Conservation (phyloP, 2,113 vertebrate genomes). For the Callaeas wilsoni region DNA sequence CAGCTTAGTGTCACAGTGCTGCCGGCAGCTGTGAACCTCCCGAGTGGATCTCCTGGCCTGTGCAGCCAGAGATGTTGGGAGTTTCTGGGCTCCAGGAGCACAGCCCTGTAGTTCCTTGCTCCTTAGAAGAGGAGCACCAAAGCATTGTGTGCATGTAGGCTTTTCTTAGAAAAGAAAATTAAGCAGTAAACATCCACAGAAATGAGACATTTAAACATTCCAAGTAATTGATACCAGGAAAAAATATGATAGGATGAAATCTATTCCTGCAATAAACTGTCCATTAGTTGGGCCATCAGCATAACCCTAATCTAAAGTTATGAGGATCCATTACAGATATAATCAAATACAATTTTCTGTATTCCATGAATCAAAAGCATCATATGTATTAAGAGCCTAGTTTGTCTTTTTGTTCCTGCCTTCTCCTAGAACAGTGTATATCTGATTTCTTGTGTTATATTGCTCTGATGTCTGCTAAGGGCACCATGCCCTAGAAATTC, state of each 20-base stretch:
- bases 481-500: constrained; percentile 66
- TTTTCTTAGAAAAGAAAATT: constrained; percentile 54
- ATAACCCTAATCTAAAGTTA: constrained; percentile 68
- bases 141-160: not conserved
- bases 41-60: not conserved
- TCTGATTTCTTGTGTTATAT: constrained; percentile 55
- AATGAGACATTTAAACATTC: constrained; percentile 65
- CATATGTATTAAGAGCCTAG: constrained; percentile 17
- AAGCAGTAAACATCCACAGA: constrained; percentile 66
- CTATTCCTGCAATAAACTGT: constrained; percentile 40
- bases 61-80: not conserved
- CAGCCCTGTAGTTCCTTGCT: not conserved
- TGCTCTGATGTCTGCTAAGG: constrained; percentile 67
- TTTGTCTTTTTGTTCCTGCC: constrained; percentile 52
- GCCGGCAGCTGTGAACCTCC: not conserved
- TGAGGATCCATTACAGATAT: constrained; percentile 60
- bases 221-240: constrained; percentile 65
- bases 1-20: not conserved
- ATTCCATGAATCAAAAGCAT: constrained; percentile 62
- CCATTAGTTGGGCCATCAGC: constrained; percentile 48
- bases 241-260: constrained; percentile 54
- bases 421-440: constrained; percentile 30
- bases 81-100: not conserved
- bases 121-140: not conserved
- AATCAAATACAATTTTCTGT: constrained; percentile 65